Conservation (phyloP, 2,888 invertebrate species). For the Drosophila helvetica region DNA sequence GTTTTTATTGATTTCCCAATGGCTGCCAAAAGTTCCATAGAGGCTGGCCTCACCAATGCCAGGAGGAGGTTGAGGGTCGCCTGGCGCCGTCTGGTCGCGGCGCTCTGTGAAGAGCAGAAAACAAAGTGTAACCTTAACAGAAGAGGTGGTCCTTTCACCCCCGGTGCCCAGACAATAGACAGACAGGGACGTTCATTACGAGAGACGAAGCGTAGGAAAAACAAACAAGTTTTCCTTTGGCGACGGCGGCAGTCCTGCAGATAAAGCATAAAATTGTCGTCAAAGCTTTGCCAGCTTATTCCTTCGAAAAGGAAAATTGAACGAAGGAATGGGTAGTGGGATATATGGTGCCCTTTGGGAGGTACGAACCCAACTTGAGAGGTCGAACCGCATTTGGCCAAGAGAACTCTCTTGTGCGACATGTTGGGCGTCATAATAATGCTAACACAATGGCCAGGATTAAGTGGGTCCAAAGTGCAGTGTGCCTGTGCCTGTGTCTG, state of each 20-base stretch:
- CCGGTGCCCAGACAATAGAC: conserved; percentile 27
- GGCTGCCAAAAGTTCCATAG: conserved; percentile 56
- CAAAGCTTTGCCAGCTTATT: conserved; percentile 34
- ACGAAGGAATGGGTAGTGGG: not conserved
- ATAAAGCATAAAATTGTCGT: conserved; percentile 50
- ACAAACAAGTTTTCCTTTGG: conserved; percentile 56
- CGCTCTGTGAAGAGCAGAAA: conserved; percentile 41
- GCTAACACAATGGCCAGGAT: conserved; percentile 71
- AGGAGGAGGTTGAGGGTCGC: conserved; percentile 33
- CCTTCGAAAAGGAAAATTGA: conserved; percentile 1
- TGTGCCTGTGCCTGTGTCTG: no score
- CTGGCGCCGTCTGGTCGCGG: conserved; percentile 71
- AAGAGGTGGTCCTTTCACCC: conserved; percentile 35
- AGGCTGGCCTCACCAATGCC: conserved; percentile 29
- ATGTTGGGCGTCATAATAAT: conserved; percentile 63
- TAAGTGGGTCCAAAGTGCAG: conserved; percentile 73
- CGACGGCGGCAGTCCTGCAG: conserved; percentile 46
- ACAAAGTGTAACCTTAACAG: conserved; percentile 73
- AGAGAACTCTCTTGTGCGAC: conserved; percentile 53
- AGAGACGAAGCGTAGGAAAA: conserved; percentile 42
- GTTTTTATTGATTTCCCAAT: conserved; percentile 58
- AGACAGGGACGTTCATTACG: conserved; percentile 56
- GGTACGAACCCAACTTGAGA: conserved; percentile 29
- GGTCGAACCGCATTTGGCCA: conserved; percentile 61
- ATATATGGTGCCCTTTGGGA: not conserved